Base-by-base conservation (phyloP, 2,797 vertebrate species). In the Antennarius maculatus region DNA sequence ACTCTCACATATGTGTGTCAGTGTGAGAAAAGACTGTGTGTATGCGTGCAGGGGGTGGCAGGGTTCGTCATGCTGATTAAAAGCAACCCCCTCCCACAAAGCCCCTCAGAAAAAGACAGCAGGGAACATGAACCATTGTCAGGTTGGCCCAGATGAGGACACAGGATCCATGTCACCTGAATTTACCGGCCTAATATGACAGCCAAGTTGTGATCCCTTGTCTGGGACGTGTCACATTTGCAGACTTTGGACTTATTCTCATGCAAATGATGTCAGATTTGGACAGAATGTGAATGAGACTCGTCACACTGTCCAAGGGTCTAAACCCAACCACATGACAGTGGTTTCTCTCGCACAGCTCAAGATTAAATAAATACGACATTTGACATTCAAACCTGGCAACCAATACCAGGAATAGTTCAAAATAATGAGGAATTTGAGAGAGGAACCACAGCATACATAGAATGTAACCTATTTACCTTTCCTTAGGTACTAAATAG, bases 111-210 rank as follows among this genome's bases (percentile, higher is more conserved):
- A 91, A 90, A 92, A 90, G 93, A 92, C 91, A 92, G 91, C 87
- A 74, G 88, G 87, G 88, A 91, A 90, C 88, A 90, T 89, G 91
- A 92, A 92, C 89, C 89, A 86, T 86, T 93, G 93, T 94, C 93
- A 94, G 90, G 91, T 93, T 88, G 91, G 91, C 89, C 91, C 80
- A 87, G 89, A 91, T 90, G 91, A 93, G 93, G 93, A 93, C 92
- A 92, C 86, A 81, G 87, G 89, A 92, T 92, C 86, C 79, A 47
- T 91, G 91, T 92, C 91, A 92, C 91, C 91, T 92, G 91, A 91
- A 92, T 92, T 92, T 91, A 91, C 90, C 83, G 89, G 91, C 91
- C 89, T 92, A 92, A 92, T 92, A 90, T 92, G 91, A 92, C 91
- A 92, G 91, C 86, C 84, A 71, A 90, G 90, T 90, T 90, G 88